Percentiles rank a stretch among this genome's conserved stretches.
These are phyloP conservation scores for Lepidocyrtinus sp. DNA, from an alignment of 2,888 invertebrate genomes.

Conservation along the genomic window DNA sequence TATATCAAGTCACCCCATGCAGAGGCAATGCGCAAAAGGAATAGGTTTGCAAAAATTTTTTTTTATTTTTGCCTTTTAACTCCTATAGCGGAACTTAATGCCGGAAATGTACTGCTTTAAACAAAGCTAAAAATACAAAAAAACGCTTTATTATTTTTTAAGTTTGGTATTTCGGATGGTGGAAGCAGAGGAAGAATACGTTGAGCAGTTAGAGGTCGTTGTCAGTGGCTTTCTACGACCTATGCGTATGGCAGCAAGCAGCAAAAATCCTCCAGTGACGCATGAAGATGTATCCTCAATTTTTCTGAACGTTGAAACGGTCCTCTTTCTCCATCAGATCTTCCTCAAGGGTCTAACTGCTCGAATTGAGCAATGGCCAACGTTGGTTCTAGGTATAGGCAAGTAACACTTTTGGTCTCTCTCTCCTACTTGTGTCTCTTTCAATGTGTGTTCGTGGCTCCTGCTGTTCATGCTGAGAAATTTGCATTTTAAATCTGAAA, in stretches of 20 bases:
- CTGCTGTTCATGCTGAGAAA: conserved; percentile 57
- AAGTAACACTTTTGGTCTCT: conserved; percentile 66
- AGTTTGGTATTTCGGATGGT: conserved; percentile 92
- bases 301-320: conserved; percentile 92
- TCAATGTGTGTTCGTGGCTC: conserved; percentile 33
- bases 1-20: conserved; percentile 96
- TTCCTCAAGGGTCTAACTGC: conserved; percentile 93
- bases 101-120: background rate
- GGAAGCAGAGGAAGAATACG: conserved; percentile 93
- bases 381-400: conserved; percentile 83
- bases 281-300: conserved; percentile 96
- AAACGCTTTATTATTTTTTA: conserved; percentile 62
- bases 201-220: conserved; percentile 89
- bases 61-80: too few relatives aligned
- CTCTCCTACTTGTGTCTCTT: conserved; percentile 62
- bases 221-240: conserved; percentile 90
- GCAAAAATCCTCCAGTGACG: conserved; percentile 91
- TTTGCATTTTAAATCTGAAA: conserved; percentile 2
- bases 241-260: conserved; percentile 91
- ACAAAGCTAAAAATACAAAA: background rate
- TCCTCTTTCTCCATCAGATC: conserved; percentile 93
- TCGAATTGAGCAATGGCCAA: conserved; percentile 94
- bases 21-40: conserved; percentile 92
- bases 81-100: too few relatives aligned
- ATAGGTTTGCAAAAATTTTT: conserved; percentile 81